phyloP scores from a whole-genome alignment of 2,888 invertebrate genomes.

The Artemia sp. region DNA sequence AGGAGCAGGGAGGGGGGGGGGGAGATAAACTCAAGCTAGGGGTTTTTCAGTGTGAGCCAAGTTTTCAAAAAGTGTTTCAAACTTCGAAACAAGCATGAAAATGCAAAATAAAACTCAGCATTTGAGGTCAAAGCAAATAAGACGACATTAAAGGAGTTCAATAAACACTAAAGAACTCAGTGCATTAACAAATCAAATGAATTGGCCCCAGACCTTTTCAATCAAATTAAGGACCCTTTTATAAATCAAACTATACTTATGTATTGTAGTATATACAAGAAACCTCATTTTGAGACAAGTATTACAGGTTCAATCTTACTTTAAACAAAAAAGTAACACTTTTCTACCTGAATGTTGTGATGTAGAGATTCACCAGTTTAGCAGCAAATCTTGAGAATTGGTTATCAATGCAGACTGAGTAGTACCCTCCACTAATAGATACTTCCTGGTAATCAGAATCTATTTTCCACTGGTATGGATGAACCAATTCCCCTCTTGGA shows the following conservation, averaged over 20 bases:
- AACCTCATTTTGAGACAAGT: background rate
- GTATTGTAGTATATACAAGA: background rate
- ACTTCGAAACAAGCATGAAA: no score
- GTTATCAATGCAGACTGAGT: conserved; percentile 78
- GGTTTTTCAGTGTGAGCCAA: no score
- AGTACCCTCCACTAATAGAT: conserved; percentile 61
- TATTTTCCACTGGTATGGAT: conserved; percentile 79
- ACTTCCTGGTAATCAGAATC: conserved; percentile 75
- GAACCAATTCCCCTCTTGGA: conserved; percentile 63
- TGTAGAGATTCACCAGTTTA: conserved; percentile 71
- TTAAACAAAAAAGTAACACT: background rate
- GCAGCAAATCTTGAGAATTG: conserved; percentile 78
- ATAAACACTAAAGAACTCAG: no score
- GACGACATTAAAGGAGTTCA: no score
- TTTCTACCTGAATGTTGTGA: conserved; percentile 56
- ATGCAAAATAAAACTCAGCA: no score
- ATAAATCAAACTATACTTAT: background rate
- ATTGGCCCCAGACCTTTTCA: no score
- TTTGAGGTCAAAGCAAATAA: no score
- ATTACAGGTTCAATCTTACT: background rate
- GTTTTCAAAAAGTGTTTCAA: no score
- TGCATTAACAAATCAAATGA: no score
- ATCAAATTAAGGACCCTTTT: no score
- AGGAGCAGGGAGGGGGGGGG: no score
- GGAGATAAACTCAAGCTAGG: no score